These are phyloP conservation scores for Chrysomela aeneicollis DNA, from an alignment of 2,888 invertebrate species.

Conservation along the genomic window DNA sequence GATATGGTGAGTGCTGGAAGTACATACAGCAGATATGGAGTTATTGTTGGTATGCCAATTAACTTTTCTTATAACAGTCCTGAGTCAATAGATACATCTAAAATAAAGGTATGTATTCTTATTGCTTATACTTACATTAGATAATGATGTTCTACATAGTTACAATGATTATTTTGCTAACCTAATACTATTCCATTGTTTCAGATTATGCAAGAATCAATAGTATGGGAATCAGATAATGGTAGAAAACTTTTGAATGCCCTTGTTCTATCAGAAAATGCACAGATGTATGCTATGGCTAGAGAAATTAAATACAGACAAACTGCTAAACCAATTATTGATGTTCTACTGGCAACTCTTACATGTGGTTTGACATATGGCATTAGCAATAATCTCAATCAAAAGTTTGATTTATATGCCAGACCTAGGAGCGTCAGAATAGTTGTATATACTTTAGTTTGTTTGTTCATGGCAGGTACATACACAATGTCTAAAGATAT, in stretches of 20 bases:
- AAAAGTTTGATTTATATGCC: slow-evolving; percentile 64
- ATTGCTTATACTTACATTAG: no score
- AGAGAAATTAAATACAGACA: slow-evolving; percentile 73
- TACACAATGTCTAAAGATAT: slow-evolving; percentile 74
- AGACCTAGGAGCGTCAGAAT: slow-evolving; percentile 63
- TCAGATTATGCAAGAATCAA: slow-evolving; percentile 68
- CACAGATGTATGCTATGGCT: slow-evolving; percentile 82
- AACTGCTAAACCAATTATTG: slow-evolving; percentile 67
- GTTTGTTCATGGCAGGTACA: slow-evolving; percentile 65
- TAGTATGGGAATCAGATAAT: slow-evolving; percentile 72
- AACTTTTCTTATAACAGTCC: slow-evolving; percentile 70
- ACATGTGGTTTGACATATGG: slow-evolving; percentile 65
- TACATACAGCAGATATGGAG: slow-evolving; percentile 65
- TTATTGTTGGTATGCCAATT: slow-evolving; percentile 75
- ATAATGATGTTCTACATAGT: no score
- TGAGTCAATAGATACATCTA: slow-evolving; percentile 66
- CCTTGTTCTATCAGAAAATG: slow-evolving; percentile 77
- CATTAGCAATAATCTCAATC: slow-evolving; percentile 65
- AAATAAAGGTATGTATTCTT: slow-evolving; percentile 64
- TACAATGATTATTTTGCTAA: no score
- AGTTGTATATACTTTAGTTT: slow-evolving; percentile 66
- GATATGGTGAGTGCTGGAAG: slow-evolving; percentile 76
- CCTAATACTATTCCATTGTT: slow-evolving; percentile 36
- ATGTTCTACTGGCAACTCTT: slow-evolving; percentile 65
- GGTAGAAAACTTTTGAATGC: slow-evolving; percentile 72